These are phyloP conservation scores for Bombus huntii DNA, from an alignment of 1,140 invertebrate genomes.

Conservation along the genomic window DNA sequence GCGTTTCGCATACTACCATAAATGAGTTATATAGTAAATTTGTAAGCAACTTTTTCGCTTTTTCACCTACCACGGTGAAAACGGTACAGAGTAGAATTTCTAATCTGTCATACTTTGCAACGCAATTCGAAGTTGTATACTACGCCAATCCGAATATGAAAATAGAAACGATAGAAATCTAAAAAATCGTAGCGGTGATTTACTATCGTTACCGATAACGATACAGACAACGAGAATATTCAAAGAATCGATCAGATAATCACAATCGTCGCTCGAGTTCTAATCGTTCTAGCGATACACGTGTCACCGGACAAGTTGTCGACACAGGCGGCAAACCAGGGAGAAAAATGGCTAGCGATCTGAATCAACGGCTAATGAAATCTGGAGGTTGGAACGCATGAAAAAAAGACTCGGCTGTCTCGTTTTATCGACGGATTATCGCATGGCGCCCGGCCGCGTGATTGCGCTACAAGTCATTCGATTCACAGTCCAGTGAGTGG, in stretches of 20 bases:
- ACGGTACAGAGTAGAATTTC: too few species aligned
- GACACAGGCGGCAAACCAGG: not conserved
- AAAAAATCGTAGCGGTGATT: not conserved
- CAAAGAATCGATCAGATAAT: not conserved
- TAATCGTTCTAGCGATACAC: not conserved
- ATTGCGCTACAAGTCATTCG: slow-evolving; percentile 34
- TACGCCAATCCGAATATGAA: too few species aligned
- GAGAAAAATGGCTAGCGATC: not conserved
- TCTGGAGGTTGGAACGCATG: slow-evolving; percentile 1
- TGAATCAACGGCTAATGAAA: slow-evolving; percentile 24
- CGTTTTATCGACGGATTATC: slow-evolving; percentile 33
- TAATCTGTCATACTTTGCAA: too few species aligned
- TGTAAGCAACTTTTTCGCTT: too few species aligned
- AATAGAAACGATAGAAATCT: not conserved
- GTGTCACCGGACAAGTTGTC: not conserved
- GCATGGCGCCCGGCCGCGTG: slow-evolving; percentile 26
- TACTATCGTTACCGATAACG: not conserved
- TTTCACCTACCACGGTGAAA: too few species aligned
- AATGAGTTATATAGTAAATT: too few species aligned
- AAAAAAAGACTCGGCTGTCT: not conserved
- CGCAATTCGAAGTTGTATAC: too few species aligned
- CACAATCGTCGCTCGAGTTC: not conserved
- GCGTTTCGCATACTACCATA: too few species aligned
- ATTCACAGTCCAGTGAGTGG: slow-evolving; percentile 46
- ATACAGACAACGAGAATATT: too few species aligned